Evolutionary conservation across 2,888 invertebrate species (phyloP).

Genomic region (Leptodirus hochenwartii): DNA sequence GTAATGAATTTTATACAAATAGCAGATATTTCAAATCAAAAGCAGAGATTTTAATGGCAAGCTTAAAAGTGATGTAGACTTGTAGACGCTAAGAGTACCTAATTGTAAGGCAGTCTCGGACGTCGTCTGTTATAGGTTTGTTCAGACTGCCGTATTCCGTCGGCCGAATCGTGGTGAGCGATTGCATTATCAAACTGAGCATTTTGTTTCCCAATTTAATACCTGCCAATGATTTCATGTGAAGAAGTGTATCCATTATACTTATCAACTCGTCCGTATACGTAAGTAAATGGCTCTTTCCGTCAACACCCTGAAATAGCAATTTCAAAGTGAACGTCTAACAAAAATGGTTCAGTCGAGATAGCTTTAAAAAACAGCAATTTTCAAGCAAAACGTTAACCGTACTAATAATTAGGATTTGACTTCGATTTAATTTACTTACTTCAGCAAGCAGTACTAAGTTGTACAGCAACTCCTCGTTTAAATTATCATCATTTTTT

Average conservation of each 20-base stretch:
- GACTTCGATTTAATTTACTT: constrained; percentile 11
- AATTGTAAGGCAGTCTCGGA: constrained; percentile 52
- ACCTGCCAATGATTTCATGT: constrained; percentile 48
- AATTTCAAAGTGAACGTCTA: constrained; percentile 5
- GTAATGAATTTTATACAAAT: too few species aligned
- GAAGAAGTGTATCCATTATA: constrained; percentile 51
- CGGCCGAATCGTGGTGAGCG: constrained; percentile 42
- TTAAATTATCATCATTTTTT: constrained; percentile 54
- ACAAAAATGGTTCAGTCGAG: constrained; percentile 5
- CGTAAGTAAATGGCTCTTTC: constrained; percentile 40
- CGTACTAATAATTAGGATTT: not conserved
- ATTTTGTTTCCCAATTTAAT: constrained; percentile 41
- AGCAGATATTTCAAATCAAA: too few species aligned
- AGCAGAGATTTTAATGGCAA: too few species aligned
- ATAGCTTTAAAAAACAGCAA: constrained; percentile 4
- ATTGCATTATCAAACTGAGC: constrained; percentile 36
- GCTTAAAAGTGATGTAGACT: too few species aligned
- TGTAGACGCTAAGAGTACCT: too few species aligned
- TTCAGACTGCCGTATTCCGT: constrained; percentile 42
- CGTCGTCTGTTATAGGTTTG: constrained; percentile 39
- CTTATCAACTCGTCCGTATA: constrained; percentile 44
- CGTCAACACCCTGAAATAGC: constrained; percentile 36
- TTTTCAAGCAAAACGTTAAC: constrained; percentile 2
- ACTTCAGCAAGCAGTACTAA: constrained; percentile 55
- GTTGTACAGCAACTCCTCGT: constrained; percentile 61